Conservation (phyloP, 2,888 invertebrate genomes). For the Caprella mutica region DNA sequence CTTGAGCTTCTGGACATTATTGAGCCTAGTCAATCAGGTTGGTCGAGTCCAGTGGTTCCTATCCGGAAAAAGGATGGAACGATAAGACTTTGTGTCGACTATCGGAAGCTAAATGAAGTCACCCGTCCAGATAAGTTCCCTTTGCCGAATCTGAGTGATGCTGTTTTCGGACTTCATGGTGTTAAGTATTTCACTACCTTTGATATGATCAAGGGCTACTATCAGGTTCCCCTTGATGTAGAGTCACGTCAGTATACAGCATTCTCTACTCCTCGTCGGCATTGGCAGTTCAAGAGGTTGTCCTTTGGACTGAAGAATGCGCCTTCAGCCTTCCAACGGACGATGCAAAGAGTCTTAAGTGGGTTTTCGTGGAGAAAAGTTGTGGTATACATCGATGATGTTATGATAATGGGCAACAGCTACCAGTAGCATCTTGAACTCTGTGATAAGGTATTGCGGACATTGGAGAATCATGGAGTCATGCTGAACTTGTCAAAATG, state of each 20-base stretch:
- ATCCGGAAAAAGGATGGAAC: background rate
- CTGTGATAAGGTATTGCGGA: background rate
- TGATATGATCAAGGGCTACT: background rate
- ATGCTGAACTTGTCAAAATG: background rate
- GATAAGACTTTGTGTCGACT: slow-evolving; percentile 6
- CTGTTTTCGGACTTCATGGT: slow-evolving; percentile 8
- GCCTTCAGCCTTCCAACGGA: background rate
- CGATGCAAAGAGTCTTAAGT: background rate
- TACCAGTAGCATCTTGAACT: background rate
- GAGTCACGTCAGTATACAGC: background rate
- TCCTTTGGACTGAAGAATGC: background rate
- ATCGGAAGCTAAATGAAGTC: background rate
- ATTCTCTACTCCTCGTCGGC: background rate
- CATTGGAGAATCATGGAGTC: background rate
- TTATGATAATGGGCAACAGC: background rate
- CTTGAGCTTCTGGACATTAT: too few relatives aligned
- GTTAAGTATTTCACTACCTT: slow-evolving; percentile 6
- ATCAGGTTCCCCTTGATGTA: background rate
- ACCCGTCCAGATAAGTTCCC: background rate
- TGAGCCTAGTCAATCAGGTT: too few relatives aligned
- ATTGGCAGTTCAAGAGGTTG: background rate
- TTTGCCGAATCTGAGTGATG: background rate
- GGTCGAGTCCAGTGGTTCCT: background rate
- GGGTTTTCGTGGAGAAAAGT: background rate
- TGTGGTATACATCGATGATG: background rate